Evolutionary conservation across 1,140 invertebrate species (phyloP), one percentile per base, ranked within the genome.

Genomic region (Aphaenogaster rudis): DNA sequence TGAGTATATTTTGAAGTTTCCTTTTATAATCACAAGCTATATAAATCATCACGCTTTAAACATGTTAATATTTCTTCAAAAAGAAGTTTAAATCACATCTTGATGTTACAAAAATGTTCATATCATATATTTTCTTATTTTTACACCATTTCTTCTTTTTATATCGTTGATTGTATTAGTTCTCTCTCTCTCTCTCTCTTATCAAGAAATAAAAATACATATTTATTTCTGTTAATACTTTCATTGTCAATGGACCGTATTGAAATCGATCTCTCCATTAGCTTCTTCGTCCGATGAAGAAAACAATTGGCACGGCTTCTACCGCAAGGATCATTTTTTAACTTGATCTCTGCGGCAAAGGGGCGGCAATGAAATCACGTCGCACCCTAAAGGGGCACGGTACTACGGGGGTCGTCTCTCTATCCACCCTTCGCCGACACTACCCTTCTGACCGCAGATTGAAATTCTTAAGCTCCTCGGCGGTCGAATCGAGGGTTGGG

Each of bases 391-490:
- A 93, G 90, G 91, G 91, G 91, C 87, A 89, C 88, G 74, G 42
- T 76, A 61, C 54, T 64, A 76, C 72, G 84, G 89, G 89, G 91
- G 89, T 91, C 89, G 93, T 94, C 92, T 93, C 92, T 92, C 91
- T 59, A 86, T 91, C 87, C 90, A 92, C 93, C 93, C 93, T 90
- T 94, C 89, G 88, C 88, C 90, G 88, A 87, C 86, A 87, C 88
- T 90, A 91, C 94, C 92, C 94, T 93, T 89, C 92, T 93, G 94
- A 94, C 94, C 95, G 92, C 95, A 95, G 94, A 95, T 95, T 95
- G 94, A 95, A 95, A 95, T 95, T 95, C 95, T 95, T 95, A 93
- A 92, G 90, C 92, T 90, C 88, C 87, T 88, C 64, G 63, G 36
- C 71, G 71, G 86, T 72, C 71, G 45, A 67, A 59, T 69, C 54